These are phyloP conservation scores for Ophioninae sp. DNA, from an alignment of 2,888 invertebrate genomes.

Conservation along the genomic window DNA sequence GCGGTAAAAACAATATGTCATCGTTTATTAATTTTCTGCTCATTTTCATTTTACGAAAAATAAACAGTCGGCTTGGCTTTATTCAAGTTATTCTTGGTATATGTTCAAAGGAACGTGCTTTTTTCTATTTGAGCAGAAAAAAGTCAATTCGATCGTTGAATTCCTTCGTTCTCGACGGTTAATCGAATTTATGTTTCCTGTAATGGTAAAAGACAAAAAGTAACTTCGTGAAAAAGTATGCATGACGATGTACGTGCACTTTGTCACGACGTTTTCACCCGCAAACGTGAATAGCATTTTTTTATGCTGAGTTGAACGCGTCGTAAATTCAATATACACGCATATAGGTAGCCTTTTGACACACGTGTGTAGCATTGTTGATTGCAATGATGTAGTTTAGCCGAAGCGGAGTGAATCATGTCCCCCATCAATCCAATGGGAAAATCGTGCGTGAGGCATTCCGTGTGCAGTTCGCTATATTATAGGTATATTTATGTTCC, in stretches of 20 bases:
- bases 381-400: slow-evolving; percentile 40
- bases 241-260: not conserved
- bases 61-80: not conserved
- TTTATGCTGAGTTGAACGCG: slow-evolving; percentile 16
- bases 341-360: slow-evolving; percentile 5
- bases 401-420: slow-evolving; percentile 38
- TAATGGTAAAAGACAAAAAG: slow-evolving; percentile 14
- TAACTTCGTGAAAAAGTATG: slow-evolving; percentile 10
- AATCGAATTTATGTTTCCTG: slow-evolving; percentile 39
- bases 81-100: not conserved
- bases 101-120: slow-evolving; percentile 11
- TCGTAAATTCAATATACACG: slow-evolving; percentile 46
- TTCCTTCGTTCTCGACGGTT: slow-evolving; percentile 8
- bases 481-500: not conserved
- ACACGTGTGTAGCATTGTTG: slow-evolving; percentile 42
- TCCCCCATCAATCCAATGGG: slow-evolving; percentile 38
- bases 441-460: slow-evolving; percentile 4
- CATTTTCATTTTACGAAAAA: not conserved
- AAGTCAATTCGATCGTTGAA: not conserved
- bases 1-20: not conserved
- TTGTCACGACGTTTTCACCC: not conserved
- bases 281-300: slow-evolving; percentile 21
- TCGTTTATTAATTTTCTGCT: not conserved
- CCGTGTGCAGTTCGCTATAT: not conserved
- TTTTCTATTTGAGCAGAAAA: not conserved